A percentile compares a stretch with the other conserved stretches of the same genome.
Evolutionary conservation across 2,797 vertebrate species (phyloP).

Genomic region (Pristis pectinata): DNA sequence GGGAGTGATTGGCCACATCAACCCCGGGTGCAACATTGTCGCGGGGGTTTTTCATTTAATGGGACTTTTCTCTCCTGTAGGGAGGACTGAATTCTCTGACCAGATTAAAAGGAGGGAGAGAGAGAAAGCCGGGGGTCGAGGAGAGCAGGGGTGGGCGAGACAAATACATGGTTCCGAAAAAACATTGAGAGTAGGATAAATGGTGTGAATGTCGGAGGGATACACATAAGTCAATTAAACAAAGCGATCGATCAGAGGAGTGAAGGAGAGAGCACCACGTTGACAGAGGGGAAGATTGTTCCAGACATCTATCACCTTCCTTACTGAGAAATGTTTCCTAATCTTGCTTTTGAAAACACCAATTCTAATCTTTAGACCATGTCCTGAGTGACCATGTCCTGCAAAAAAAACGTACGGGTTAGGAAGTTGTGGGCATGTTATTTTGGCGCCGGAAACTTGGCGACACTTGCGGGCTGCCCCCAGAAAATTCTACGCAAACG

Average conservation of each 20-base stretch:
- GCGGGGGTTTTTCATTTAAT: not conserved
- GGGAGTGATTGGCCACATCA: not conserved
- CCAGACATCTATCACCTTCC: no score
- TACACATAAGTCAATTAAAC: not conserved
- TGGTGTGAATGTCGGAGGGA: not conserved
- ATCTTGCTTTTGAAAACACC: no score
- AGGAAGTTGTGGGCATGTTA: no score
- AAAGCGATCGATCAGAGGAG: not conserved
- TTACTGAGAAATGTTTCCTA: no score
- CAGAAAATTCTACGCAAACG: no score
- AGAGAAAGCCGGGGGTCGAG: not conserved
- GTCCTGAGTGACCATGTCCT: no score
- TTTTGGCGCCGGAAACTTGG: no score
- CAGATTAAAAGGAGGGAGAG: not conserved
- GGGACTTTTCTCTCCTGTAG: not conserved
- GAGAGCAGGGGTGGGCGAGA: not conserved
- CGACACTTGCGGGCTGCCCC: no score
- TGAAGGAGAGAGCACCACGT: not conserved
- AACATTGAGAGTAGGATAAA: not conserved
- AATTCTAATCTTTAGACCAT: no score
- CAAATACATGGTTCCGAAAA: no score
- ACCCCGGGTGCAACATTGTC: not conserved
- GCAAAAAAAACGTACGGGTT: no score
- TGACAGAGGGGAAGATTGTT: not conserved
- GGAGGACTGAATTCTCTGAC: no score